Percentiles rank a stretch among this genome's conserved stretches.
These are phyloP conservation scores for Hylaeus anthracinus DNA, from an alignment of 1,140 invertebrate genomes.

Conservation along the genomic window DNA sequence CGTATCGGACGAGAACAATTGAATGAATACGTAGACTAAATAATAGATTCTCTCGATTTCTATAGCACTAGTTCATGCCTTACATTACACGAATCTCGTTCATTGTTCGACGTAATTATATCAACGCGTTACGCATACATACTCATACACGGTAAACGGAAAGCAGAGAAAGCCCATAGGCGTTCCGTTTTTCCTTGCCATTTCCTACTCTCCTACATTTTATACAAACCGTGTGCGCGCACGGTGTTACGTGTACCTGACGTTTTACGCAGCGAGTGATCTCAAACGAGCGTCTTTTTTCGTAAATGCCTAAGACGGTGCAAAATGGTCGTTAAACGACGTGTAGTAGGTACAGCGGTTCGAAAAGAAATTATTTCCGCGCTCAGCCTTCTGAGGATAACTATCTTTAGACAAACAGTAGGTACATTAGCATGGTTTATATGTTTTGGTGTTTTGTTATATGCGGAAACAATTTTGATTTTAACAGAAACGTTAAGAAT, in stretches of 20 bases:
- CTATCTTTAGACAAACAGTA: too few relatives aligned
- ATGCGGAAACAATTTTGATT: too few relatives aligned
- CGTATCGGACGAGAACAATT: neutral
- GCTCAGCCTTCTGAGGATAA: too few relatives aligned
- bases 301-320: neutral
- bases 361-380: too few relatives aligned
- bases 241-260: neutral
- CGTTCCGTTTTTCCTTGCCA: neutral
- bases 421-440: too few relatives aligned
- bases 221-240: neutral
- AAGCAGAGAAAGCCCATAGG: conserved; percentile 12
- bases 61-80: neutral
- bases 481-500: too few relatives aligned
- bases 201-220: conserved; percentile 7
- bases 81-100: neutral
- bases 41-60: neutral
- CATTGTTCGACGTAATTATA: conserved; percentile 7
- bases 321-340: neutral
- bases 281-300: neutral
- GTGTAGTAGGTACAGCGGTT: too few relatives aligned
- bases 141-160: neutral
- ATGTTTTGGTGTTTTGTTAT: too few relatives aligned
- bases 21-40: neutral
- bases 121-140: neutral
- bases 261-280: neutral